Base-by-base conservation (phyloP, 1,140 invertebrate species). In the Achatina immaculata region DNA sequence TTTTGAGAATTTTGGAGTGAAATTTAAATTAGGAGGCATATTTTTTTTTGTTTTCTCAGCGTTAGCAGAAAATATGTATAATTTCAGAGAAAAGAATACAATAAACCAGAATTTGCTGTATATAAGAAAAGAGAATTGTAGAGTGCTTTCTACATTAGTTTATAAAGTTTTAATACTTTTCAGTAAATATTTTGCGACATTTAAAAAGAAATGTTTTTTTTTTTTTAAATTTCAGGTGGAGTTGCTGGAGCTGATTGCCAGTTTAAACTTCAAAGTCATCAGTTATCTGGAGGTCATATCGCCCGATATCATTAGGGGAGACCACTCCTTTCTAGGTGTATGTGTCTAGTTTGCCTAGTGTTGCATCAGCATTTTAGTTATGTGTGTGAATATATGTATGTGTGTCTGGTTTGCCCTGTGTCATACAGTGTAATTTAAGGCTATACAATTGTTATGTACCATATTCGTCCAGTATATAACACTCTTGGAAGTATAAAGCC, bases 171-270 rank as follows among this genome's bases (percentile, higher is more conserved):
- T 40, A 69, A 69, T 21, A 36, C 31, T 36, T 4, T 34, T 36
- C 66, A 69, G 31, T 21, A 38, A 28, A 71, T 42, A 38, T 38
- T 71, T 71, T 34, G 0, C 34, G 38, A 0, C 36, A 34, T 40
- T 28, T 71, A 14, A 34, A 40, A 19, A 1, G 1, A 21, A 55
- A 55, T 55, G 21, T 21, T 14, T 24, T 14, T 55, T 14, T 31
- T 31, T n/a, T 24, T 45, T 51, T 48, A 51, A 6, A 4, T 75
- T 85, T 36, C 79, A 92, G 92, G 91, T 92, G 24, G 93, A 94
- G 89, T 89, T 95, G 73, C 88, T 94, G 43, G 93, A 95, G 85
- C 85, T 95, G 14, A 84, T 95, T 34, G 91, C 92, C 51, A 89
- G 92, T 65, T 85, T 95, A n/a, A 93, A 94, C 19, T 95, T 91